phyloP scores from a whole-genome alignment of 2,888 invertebrate genomes.

The Graphium colonna region DNA sequence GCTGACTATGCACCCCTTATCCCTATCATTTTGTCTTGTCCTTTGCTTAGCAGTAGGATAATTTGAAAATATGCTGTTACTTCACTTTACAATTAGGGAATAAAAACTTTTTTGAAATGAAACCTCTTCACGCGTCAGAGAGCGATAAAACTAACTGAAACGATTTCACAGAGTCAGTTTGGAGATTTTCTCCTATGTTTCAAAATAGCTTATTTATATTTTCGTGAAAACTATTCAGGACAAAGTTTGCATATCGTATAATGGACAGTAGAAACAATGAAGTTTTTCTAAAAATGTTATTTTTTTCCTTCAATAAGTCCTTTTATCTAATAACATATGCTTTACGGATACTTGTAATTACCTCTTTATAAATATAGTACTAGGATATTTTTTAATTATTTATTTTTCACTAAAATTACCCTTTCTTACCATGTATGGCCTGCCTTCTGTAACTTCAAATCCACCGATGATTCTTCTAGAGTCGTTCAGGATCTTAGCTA shows the following conservation, averaged over 20 bases:
- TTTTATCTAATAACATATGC: background rate
- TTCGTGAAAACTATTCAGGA: too few species aligned
- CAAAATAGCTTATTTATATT: too few species aligned
- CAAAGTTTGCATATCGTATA: background rate
- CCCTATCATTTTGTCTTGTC: too few species aligned
- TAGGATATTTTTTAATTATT: background rate
- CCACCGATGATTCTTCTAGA: slow-evolving; percentile 62
- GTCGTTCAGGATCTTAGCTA: slow-evolving; percentile 46
- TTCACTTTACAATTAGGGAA: too few species aligned
- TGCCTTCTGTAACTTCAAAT: slow-evolving; percentile 48
- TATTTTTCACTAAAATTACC: background rate
- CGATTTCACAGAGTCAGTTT: too few species aligned
- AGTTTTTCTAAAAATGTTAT: background rate
- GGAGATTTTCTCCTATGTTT: too few species aligned
- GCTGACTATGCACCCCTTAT: too few species aligned
- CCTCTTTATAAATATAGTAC: background rate
- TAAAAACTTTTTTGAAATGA: too few species aligned
- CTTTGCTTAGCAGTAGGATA: too few species aligned
- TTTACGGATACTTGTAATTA: background rate
- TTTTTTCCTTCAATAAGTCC: background rate
- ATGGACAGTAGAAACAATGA: background rate
- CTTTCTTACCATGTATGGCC: slow-evolving; percentile 58
- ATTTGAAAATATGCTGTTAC: too few species aligned
- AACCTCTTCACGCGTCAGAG: too few species aligned
- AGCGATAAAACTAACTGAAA: too few species aligned